A percentile compares a stretch with the other conserved stretches of the same genome.
phyloP scores from a whole-genome alignment of 2,888 invertebrate species.

The Bursaphelenchus okinawaensis region DNA sequence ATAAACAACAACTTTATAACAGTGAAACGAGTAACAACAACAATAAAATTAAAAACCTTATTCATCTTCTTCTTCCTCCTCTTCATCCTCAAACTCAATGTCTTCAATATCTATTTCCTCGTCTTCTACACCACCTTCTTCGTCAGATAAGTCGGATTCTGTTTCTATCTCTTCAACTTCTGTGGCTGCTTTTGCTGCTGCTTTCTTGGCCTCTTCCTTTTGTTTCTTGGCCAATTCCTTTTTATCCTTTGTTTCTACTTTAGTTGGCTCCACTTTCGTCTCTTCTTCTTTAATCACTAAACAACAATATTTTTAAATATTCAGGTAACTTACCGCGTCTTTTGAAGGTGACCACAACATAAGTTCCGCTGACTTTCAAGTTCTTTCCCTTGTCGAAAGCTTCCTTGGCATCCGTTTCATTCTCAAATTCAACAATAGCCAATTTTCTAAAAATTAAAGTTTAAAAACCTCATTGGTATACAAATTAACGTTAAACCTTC shows the following conservation, averaged over 20 bases:
- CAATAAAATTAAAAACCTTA: not conserved
- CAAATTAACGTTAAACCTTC: too few relatives aligned
- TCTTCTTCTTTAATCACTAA: not conserved
- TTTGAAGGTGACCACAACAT: constrained; percentile 11
- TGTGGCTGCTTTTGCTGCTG: not conserved
- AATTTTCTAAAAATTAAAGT: not conserved
- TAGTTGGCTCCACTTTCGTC: not conserved
- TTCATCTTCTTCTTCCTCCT: constrained; percentile 13
- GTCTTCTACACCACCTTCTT: constrained; percentile 3
- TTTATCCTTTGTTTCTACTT: not conserved
- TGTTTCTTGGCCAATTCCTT: not conserved
- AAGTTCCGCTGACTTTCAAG: constrained; percentile 25
- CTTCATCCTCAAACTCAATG: constrained; percentile 5
- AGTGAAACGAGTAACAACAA: not conserved
- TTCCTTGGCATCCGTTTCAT: constrained; percentile 37
- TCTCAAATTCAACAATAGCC: constrained; percentile 37
- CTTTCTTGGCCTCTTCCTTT: not conserved
- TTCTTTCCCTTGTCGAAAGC: constrained; percentile 41
- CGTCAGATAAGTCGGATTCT: constrained; percentile 9
- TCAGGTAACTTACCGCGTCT: not conserved
- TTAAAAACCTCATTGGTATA: not conserved
- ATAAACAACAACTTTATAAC: not conserved
- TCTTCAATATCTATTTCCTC: constrained; percentile 12
- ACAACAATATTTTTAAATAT: not conserved
- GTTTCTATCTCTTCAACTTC: not conserved